Base-by-base conservation (phyloP, 2,113 vertebrate genomes). In the Morphnarchus princeps region DNA sequence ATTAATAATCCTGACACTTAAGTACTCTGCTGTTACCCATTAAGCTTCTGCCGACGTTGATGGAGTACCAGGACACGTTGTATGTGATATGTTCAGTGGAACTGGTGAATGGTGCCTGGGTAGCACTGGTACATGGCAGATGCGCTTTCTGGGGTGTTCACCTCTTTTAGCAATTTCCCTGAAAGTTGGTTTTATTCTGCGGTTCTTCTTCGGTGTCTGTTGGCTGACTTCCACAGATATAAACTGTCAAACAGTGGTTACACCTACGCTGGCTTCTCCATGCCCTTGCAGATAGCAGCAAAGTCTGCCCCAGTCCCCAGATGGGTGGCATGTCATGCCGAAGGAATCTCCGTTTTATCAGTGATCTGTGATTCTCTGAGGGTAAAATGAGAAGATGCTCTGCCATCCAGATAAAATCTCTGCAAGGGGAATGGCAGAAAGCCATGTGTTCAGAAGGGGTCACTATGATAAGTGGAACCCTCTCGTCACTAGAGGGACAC, bases 291-390 rank as follows among this genome's bases (percentile, higher is more conserved):
- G 65, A 5, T 1, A n/a, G 74, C 40, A 36, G 45, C 40, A 15
- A 4, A 20, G 61, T 34, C 80, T 61, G n/a, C 22, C 40, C 12
- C 63, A 2, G 52, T 24, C 57, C 31, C 47, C 47, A 29, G 20
- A 3, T 11, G 1, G 3, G 29, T 40, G 76, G 15, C 13, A 1
- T 12, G 13, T 38, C 14, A 9, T 1, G 0, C 18, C 0, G 1
- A 25, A 54, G 32, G 54, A 43, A 9, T 11, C 83, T 38, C 65
- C 17, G 0, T 32, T 76, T 59, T 42, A 15, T 52, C 58, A 22
- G 43, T 9, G 55, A 14, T 50, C 61, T 71, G 71, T 7, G 52
- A 4, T 38, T 32, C 77, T 59, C n/a, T 7, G 31, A 9, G 29
- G 52, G 36, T 43, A 58, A 29, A 20, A 36, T 16, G 50, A 66